Conservation (phyloP, 2,113 vertebrate species). For the Jacana jacana region DNA sequence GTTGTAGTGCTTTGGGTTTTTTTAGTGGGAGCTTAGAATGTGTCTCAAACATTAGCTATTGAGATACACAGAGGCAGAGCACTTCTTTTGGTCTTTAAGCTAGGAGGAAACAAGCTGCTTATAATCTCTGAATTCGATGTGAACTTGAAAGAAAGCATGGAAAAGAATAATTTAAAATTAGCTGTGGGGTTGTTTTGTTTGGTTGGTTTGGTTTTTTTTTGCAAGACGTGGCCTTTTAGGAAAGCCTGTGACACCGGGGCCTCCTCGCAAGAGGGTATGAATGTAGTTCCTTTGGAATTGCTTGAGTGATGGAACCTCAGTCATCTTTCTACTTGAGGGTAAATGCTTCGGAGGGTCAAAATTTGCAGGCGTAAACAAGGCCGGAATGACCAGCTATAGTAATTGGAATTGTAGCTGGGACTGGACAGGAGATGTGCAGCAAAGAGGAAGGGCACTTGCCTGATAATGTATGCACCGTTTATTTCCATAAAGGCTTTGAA, state of each 20-base stretch:
- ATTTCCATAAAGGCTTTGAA: conserved; percentile 32
- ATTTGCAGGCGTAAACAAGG: background rate
- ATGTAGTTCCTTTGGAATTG: background rate
- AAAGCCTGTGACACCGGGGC: rapidly evolving
- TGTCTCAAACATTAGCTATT: background rate
- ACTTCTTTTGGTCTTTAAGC: background rate
- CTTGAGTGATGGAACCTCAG: background rate
- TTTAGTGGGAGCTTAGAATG: background rate
- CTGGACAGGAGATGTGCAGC: background rate
- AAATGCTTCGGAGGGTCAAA: background rate
- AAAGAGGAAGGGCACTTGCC: background rate
- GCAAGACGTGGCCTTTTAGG: background rate
- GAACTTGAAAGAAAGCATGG: background rate
- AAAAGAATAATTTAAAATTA: background rate
- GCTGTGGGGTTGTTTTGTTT: rapidly evolving
- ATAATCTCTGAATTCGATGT: background rate
- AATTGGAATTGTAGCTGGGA: background rate
- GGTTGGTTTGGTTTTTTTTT: background rate
- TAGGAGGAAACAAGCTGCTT: background rate
- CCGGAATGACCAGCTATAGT: background rate
- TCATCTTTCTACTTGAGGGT: background rate
- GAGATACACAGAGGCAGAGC: background rate
- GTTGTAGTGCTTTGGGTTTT: rapidly evolving
- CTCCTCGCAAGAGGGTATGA: background rate
- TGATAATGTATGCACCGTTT: background rate